Conservation (phyloP, 2,113 vertebrate species). For the Nerophis ophidion region DNA sequence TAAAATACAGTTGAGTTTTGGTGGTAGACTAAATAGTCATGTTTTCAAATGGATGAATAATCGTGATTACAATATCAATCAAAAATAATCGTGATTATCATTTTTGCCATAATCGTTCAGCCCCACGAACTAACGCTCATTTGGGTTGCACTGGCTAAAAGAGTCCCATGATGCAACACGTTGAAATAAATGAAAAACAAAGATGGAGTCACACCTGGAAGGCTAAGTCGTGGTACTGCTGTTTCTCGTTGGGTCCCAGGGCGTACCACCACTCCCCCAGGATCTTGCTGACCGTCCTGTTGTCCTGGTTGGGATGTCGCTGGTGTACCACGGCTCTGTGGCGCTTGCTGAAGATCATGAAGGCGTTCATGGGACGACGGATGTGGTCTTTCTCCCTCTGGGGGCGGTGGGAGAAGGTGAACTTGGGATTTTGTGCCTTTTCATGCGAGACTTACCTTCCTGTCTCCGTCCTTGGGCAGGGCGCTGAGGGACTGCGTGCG, state of each 20-base stretch:
- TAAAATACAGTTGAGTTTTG: no score
- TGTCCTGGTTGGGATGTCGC: constrained; percentile 92
- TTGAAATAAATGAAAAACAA: neutral
- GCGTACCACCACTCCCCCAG: constrained; percentile 95
- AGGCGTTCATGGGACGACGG: constrained; percentile 89
- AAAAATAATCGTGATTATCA: no score
- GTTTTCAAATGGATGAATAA: no score
- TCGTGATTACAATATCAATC: no score
- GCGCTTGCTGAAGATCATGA: constrained; percentile 95
- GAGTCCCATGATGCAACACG: neutral
- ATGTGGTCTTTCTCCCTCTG: constrained; percentile 92
- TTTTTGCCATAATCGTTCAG: no score
- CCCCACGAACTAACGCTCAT: no score
- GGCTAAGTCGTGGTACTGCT: constrained; percentile 91
- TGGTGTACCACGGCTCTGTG: constrained; percentile 90
- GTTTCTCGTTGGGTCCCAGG: constrained; percentile 86
- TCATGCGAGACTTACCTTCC: constrained; percentile 69
- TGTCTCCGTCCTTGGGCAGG: constrained; percentile 85
- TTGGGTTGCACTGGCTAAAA: no score
- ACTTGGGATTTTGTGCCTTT: neutral
- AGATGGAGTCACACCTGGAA: constrained; percentile 78
- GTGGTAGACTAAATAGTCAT: no score
- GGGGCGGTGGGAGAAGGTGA: neutral
- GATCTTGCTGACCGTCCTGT: constrained; percentile 92
- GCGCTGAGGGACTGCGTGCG: constrained; percentile 89